Conservation (phyloP, 30 jellyfish, hydroid and myxozoan genomes). For the Aurelia coerulea region DNA sequence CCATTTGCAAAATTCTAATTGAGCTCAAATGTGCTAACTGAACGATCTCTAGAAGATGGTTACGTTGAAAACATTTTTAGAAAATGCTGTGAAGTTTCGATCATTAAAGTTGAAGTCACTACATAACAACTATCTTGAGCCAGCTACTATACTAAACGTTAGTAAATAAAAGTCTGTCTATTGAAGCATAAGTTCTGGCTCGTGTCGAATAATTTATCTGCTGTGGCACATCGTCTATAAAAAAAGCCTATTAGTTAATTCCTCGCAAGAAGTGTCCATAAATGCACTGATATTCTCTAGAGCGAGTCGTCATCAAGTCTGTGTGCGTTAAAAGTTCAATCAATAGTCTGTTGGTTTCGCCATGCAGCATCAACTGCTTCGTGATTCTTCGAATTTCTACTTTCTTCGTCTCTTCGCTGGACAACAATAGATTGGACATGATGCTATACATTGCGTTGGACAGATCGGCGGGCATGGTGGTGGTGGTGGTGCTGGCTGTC, state of each 20-base stretch:
- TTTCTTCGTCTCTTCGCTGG: constrained; percentile 87
- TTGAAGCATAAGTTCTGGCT: constrained; percentile 45
- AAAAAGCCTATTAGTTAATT: constrained; percentile 30
- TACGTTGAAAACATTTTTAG: too few species aligned
- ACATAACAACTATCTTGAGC: constrained; percentile 55
- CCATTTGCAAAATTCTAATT: too few species aligned
- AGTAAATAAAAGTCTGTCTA: constrained; percentile 36
- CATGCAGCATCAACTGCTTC: constrained; percentile 55
- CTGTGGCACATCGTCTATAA: constrained; percentile 57
- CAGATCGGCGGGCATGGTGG: constrained; percentile 90
- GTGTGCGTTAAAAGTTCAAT: constrained; percentile 47
- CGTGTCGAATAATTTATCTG: constrained; percentile 45
- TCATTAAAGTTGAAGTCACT: too few species aligned
- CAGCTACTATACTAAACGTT: constrained; percentile 34
- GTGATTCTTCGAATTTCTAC: constrained; percentile 16
- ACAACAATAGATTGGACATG: constrained; percentile 91
- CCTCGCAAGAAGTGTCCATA: constrained; percentile 73
- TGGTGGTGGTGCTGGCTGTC: constrained; percentile 95
- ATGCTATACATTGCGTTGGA: constrained; percentile 84
- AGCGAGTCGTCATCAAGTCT: constrained; percentile 64
- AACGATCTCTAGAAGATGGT: too few species aligned
- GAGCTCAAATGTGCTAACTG: too few species aligned
- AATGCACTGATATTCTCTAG: constrained; percentile 49
- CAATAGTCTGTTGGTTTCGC: constrained; percentile 4
- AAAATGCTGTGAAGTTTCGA: too few species aligned